Percentiles rank a stretch among this genome's conserved stretches.
Evolutionary conservation across 2,888 invertebrate genomes (phyloP).

Genomic region (Pterostichus madidus): DNA sequence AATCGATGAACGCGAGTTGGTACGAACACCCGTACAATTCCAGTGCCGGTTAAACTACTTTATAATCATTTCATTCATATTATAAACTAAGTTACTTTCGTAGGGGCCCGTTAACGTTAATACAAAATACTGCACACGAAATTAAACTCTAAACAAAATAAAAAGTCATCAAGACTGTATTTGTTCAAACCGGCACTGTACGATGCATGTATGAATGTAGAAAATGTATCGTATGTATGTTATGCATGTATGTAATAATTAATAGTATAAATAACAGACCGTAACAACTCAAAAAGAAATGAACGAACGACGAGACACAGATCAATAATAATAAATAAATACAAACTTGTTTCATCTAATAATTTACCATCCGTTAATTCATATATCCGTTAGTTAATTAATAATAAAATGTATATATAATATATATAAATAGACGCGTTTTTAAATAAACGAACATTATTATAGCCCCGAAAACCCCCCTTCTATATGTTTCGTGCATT

Average conservation of each 20-base stretch:
- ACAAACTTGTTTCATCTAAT: constrained; percentile 26
- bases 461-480: constrained; percentile 79
- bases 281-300: constrained; percentile 49
- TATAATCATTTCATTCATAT: too few relatives aligned
- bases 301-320: constrained; percentile 62
- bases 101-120: constrained; percentile 14
- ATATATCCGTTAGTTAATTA: constrained; percentile 61
- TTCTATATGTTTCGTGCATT: constrained; percentile 94
- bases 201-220: constrained; percentile 42
- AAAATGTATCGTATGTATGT: constrained; percentile 39
- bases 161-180: constrained; percentile 26
- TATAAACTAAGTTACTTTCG: constrained; percentile 13
- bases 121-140: constrained; percentile 27
- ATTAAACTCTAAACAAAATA: constrained; percentile 12
- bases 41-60: constrained; percentile 40
- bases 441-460: constrained; percentile 64
- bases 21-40: constrained; percentile 57
- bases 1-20: constrained; percentile 59
- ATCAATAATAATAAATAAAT: constrained; percentile 61
- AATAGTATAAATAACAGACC: constrained; percentile 39
- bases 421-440: constrained; percentile 65
- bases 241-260: constrained; percentile 59
- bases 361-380: constrained; percentile 59
- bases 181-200: constrained; percentile 33
- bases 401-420: constrained; percentile 63